phyloP scores from a whole-genome alignment of 1,140 invertebrate species.

The Zaprionus vittiger region DNA sequence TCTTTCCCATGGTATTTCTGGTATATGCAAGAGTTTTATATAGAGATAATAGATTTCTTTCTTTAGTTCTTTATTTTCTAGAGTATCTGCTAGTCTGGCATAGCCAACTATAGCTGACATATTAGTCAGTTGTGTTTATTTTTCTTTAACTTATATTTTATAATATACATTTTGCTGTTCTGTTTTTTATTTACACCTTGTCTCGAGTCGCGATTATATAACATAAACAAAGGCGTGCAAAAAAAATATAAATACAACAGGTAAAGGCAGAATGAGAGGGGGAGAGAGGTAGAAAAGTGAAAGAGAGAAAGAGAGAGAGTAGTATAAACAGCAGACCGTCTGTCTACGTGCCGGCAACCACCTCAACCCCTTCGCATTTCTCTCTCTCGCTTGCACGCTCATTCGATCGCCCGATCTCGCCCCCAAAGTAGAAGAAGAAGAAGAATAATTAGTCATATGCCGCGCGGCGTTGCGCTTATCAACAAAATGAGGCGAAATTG shows the following conservation, averaged over 20 bases:
- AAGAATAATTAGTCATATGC: slow-evolving; percentile 54
- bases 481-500: slow-evolving; percentile 52
- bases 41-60: background rate
- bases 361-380: slow-evolving; percentile 2
- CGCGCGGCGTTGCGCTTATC: slow-evolving; percentile 40
- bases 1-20: too few species aligned
- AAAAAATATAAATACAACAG: slow-evolving; percentile 18
- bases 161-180: slow-evolving; percentile 1
- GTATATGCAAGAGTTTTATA: too few species aligned
- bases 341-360: slow-evolving; percentile 33
- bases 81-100: slow-evolving; percentile 1
- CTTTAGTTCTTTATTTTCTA: background rate
- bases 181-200: slow-evolving; percentile 25
- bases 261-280: background rate
- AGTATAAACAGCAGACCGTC: slow-evolving; percentile 34
- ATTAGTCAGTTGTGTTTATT: slow-evolving; percentile 11
- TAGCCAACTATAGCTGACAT: background rate
- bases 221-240: slow-evolving; percentile 38
- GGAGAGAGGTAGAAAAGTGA: too few species aligned
- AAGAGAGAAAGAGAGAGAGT: background rate
- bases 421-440: background rate
- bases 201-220: slow-evolving; percentile 40
- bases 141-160: slow-evolving; percentile 16
- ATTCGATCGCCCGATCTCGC: background rate
- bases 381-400: background rate